Base-by-base conservation (phyloP, 2,888 invertebrate species). In the Ceriagrion tenellum region DNA sequence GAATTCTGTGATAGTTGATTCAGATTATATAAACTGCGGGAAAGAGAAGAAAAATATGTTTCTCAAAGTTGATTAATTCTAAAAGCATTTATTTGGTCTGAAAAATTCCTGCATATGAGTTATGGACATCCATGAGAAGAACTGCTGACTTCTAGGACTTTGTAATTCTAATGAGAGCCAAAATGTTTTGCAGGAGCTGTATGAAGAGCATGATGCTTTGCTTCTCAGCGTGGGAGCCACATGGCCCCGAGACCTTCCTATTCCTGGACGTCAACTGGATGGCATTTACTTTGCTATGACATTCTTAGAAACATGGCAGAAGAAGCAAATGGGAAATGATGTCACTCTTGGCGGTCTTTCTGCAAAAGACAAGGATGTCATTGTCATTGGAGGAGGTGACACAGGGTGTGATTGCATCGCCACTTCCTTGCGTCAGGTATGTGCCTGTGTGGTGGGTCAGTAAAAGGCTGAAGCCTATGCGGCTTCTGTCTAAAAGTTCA, bases 261-360 rank as follows among this genome's bases (percentile, higher is more conserved):
- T 99, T 95, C 98, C 98, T 96, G 99, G 99, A 95, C 98, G 99
- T 20, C 98, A 99, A 96, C 97, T 99, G 69, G 98, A 98, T 96
- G 99, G 99, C 95, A 99, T 99, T 96, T 98, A 99, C 97, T 99
- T 98, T 97, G 99, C 99, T 8, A 99, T 99, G 98, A 99, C 99
- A 97, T 99, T 99, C 97, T 97, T 99, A 95, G 99, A 99, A 97
- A 98, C 98, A 95, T 99, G 99, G 98, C 99, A 99, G 97, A 99
- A 99, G 97, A 98, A 98, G 96, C 99, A 99, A 97, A 97, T 98
- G 97, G 99, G 99, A 18, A 97, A 97, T 96, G 96, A 96, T 40
- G 96, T 97, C 69, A 97, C 97, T 96, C 97, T 96, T 96, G 97
- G 97, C 0, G 97, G 97, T 95, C 98, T 99, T 56, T 98, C 98